phyloP scores from a whole-genome alignment of 1,140 invertebrate genomes.

The Penaeus indicus region DNA sequence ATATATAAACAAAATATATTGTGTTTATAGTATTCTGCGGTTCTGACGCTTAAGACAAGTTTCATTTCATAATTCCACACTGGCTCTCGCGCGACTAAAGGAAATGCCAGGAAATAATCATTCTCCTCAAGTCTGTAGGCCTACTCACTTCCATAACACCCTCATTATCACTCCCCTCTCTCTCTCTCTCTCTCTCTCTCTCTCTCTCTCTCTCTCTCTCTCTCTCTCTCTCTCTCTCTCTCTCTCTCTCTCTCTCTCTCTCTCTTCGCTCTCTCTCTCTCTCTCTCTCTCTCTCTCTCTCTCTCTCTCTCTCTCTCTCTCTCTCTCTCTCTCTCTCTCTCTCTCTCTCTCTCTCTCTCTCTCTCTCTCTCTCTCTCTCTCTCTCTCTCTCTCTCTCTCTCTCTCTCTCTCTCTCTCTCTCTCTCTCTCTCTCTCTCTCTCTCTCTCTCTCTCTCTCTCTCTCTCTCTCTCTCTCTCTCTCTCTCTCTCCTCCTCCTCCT shows the following conservation, averaged over 20 bases:
- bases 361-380: not conserved
- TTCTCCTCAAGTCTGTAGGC: too few relatives aligned
- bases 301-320: conserved; percentile 8
- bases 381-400: not conserved
- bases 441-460: not conserved
- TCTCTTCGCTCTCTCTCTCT: not conserved
- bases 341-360: conserved; percentile 1
- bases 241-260: not conserved
- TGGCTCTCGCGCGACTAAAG: too few relatives aligned
- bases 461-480: not conserved
- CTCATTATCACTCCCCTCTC: not conserved
- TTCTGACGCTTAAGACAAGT: too few relatives aligned
- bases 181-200: too few relatives aligned
- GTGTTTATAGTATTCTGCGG: too few relatives aligned
- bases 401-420: not conserved
- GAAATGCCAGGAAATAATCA: too few relatives aligned
- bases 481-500: not conserved
- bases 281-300: not conserved
- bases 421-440: not conserved
- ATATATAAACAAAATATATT: too few relatives aligned
- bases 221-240: not conserved
- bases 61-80: too few relatives aligned
- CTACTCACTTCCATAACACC: not conserved
- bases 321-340: not conserved
- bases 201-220: conserved; percentile 1